Percentiles rank a stretch among this genome's conserved stretches.
Evolutionary conservation across 2,113 vertebrate species (phyloP).

Genomic region (Ciconia stormi): DNA sequence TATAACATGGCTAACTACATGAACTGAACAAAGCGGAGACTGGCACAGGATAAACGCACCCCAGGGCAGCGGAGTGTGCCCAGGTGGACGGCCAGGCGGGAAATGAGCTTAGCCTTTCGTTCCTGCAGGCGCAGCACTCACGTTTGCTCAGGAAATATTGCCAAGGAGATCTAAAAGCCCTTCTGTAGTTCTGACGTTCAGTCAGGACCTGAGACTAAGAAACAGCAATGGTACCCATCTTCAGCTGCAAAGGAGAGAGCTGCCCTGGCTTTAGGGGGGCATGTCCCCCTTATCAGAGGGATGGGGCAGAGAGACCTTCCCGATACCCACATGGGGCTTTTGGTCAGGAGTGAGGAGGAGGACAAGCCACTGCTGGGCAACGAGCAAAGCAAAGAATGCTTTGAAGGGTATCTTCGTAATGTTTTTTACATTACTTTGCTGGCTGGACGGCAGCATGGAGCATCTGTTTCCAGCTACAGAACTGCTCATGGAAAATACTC

Average conservation of each 20-base stretch:
- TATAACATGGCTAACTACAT: not conserved
- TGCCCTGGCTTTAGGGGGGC: not conserved
- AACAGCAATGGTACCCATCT: fast-evolving
- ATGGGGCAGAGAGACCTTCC: not conserved
- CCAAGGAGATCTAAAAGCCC: not conserved
- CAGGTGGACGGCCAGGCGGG: not conserved
- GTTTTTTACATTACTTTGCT: slow-evolving; percentile 63
- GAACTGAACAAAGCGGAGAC: not conserved
- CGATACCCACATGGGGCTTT: not conserved
- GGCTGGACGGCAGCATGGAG: slow-evolving; percentile 51
- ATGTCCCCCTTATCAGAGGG: not conserved
- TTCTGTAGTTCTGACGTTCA: not conserved
- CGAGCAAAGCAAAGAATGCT: slow-evolving; percentile 38
- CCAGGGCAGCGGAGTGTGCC: fast-evolving
- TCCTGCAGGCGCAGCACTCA: not conserved
- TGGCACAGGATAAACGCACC: fast-evolving
- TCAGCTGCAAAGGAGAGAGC: not conserved
- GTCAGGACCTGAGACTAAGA: not conserved
- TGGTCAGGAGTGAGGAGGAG: not conserved
- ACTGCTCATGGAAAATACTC: slow-evolving; percentile 78
- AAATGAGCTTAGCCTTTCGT: not conserved
- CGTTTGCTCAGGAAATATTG: not conserved
- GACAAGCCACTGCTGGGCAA: not conserved
- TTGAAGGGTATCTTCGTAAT: slow-evolving; percentile 58
- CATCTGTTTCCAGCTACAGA: slow-evolving; percentile 83